Evolutionary conservation across 2,113 vertebrate genomes (phyloP).

Genomic region (Passer montanus): DNA sequence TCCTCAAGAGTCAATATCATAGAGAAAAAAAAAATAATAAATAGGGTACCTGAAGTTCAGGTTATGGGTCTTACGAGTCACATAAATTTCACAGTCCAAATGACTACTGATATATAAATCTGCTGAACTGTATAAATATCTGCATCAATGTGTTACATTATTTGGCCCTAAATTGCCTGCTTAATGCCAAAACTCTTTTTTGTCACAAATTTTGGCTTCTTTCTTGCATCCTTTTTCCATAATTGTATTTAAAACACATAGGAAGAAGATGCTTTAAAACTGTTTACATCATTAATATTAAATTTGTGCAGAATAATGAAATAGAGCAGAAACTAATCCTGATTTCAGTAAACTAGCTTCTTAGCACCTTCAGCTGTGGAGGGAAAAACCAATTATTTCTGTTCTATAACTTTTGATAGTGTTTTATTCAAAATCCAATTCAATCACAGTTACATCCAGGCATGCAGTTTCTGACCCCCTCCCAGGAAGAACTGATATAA

Average conservation of each 20-base stretch:
- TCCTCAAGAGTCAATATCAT: neutral
- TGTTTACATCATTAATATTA: neutral
- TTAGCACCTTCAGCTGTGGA: neutral
- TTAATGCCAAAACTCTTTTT: neutral
- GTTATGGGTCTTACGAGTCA: neutral
- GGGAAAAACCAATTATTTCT: neutral
- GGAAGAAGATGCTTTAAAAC: neutral
- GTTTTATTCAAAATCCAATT: constrained; percentile 22
- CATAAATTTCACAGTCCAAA: neutral
- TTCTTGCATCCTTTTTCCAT: neutral
- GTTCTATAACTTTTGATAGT: neutral
- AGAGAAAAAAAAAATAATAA: neutral
- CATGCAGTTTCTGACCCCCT: neutral
- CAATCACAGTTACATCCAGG: neutral
- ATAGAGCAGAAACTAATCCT: neutral
- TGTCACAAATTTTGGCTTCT: neutral
- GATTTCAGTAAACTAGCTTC: neutral
- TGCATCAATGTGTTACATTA: neutral
- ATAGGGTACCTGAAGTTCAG: neutral
- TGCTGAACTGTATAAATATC: neutral
- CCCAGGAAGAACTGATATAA: neutral
- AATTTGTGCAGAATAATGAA: neutral
- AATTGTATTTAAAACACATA: neutral
- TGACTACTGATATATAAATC: neutral
- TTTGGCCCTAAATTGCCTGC: neutral